These are phyloP conservation scores for Stichodactyla mertensii DNA, from an alignment of 64 coral and sea anemone species.

Conservation along the genomic window DNA sequence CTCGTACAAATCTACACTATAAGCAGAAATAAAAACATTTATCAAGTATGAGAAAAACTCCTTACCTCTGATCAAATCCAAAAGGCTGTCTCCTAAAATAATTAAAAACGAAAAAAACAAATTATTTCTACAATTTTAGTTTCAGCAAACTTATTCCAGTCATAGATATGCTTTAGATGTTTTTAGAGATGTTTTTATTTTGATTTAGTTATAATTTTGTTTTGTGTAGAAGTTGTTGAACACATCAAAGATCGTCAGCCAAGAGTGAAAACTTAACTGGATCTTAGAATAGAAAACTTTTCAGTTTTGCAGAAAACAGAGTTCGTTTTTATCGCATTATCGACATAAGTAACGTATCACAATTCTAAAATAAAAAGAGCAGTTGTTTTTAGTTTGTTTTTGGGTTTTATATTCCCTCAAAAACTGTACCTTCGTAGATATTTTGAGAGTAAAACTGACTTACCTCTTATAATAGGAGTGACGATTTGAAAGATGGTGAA, in stretches of 20 bases:
- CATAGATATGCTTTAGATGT: not conserved
- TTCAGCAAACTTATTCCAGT: not conserved
- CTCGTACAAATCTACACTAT: not conserved
- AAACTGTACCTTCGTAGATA: not conserved
- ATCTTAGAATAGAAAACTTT: not conserved
- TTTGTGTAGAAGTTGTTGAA: not conserved
- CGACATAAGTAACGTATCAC: not conserved
- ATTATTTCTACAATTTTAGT: not conserved
- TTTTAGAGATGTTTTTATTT: not conserved
- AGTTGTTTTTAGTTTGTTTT: not conserved
- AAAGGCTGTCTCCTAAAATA: slow-evolving; percentile 2
- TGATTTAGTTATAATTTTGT: not conserved
- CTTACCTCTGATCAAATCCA: slow-evolving; percentile 17
- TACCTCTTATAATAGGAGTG: not conserved
- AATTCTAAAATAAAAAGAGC: not conserved
- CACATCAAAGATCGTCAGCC: not conserved
- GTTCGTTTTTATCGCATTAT: not conserved
- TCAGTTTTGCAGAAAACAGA: not conserved
- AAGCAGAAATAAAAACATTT: not conserved
- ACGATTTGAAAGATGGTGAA: slow-evolving; percentile 15
- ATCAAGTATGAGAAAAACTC: not conserved
- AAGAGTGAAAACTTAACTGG: not conserved
- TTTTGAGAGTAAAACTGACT: not conserved
- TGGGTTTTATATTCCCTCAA: not conserved
- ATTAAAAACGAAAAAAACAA: not conserved